Conservation (phyloP, 2,888 invertebrate genomes). For the Prenolepis imparis region DNA sequence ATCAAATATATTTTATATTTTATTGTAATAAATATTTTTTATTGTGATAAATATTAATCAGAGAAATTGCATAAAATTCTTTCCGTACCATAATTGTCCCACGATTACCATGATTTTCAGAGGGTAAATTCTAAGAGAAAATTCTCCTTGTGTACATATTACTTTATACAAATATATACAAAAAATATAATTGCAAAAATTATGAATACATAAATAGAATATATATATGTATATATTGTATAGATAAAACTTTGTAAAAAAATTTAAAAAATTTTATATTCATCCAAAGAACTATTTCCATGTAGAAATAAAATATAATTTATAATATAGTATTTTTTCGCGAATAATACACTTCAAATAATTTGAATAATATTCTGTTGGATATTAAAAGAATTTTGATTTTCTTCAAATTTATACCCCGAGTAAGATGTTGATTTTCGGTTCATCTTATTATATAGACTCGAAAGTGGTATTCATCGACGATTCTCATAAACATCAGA, state of each 20-base stretch:
- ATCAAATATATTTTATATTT: too few species aligned
- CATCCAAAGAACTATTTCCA: not conserved
- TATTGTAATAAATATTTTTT: too few species aligned
- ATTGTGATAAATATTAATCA: too few species aligned
- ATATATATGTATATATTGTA: not conserved
- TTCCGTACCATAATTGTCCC: too few species aligned
- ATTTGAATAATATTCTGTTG: not conserved
- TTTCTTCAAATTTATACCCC: not conserved
- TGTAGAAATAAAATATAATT: not conserved
- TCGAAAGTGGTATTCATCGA: slow-evolving; percentile 4
- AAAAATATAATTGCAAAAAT: too few species aligned
- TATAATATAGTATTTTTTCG: not conserved
- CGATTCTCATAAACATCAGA: not conserved
- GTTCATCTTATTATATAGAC: not conserved
- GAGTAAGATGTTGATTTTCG: not conserved
- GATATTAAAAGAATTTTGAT: not conserved
- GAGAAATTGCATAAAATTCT: too few species aligned
- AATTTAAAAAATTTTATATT: slow-evolving; percentile 11
- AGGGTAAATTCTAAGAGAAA: too few species aligned
- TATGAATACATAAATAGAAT: too few species aligned
- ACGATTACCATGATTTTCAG: too few species aligned
- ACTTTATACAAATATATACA: too few species aligned
- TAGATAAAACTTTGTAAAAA: not conserved
- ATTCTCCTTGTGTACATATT: too few species aligned
- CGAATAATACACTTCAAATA: not conserved